A percentile compares a stretch with the other conserved stretches of the same genome.
Conservation (phyloP, 2,888 invertebrate species). For the Arenicola marina region DNA sequence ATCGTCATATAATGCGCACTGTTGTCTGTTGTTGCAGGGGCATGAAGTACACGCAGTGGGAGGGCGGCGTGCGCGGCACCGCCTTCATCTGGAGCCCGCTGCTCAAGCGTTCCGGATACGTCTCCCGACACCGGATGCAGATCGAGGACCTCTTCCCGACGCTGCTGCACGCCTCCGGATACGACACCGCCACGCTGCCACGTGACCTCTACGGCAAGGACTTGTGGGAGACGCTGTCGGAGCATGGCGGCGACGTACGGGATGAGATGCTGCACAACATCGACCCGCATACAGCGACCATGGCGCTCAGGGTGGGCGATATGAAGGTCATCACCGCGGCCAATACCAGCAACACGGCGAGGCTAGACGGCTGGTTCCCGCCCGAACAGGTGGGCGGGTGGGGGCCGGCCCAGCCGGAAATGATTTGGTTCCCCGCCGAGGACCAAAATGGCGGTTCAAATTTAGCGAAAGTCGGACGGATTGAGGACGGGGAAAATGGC, state of each 20-base stretch:
- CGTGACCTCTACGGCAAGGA: constrained; percentile 71
- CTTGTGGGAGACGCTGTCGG: constrained; percentile 75
- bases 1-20: no score
- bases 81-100: constrained; percentile 79
- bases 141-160: constrained; percentile 87
- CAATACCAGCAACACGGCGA: not conserved
- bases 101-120: constrained; percentile 67
- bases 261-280: constrained; percentile 65
- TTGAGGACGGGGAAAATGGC: not conserved
- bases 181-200: constrained; percentile 35
- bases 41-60: constrained; percentile 65
- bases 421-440: no score
- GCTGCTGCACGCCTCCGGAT: constrained; percentile 73
- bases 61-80: constrained; percentile 79
- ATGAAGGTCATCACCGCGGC: constrained; percentile 49
- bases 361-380: constrained; percentile 27
- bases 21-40: no score
- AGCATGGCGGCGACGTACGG: constrained; percentile 68
- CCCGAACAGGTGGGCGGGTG: constrained; percentile 13
- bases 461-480: no score
- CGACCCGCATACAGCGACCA: constrained; percentile 39
- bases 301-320: constrained; percentile 48
- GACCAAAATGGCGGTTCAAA: no score
- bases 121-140: constrained; percentile 69
- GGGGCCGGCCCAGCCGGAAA: not conserved